phyloP scores from a whole-genome alignment of 2,888 invertebrate genomes.

The Nymphalis polychloros region DNA sequence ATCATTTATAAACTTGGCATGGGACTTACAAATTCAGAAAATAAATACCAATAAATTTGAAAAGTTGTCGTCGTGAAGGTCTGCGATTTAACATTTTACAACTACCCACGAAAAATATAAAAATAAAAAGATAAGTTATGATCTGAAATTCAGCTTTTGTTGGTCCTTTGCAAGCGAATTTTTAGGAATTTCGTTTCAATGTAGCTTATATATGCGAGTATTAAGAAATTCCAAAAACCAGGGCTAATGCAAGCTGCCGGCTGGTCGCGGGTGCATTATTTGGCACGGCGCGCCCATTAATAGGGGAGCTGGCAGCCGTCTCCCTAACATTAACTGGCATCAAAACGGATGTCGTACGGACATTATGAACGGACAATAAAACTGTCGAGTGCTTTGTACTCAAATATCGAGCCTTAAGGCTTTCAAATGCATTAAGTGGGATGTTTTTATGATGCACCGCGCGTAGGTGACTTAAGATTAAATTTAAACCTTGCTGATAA shows the following conservation, averaged over 20 bases:
- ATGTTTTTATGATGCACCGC: constrained; percentile 16
- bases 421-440: constrained; percentile 34
- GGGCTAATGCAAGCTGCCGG: constrained; percentile 58
- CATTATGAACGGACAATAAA: constrained; percentile 77
- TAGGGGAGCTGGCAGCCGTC: constrained; percentile 68
- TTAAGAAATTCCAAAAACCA: constrained; percentile 45
- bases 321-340: constrained; percentile 71
- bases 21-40: constrained; percentile 12
- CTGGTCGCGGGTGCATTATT: constrained; percentile 58
- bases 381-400: constrained; percentile 55
- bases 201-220: constrained; percentile 24
- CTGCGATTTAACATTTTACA: constrained; percentile 11
- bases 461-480: background rate
- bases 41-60: constrained; percentile 23
- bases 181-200: constrained; percentile 22
- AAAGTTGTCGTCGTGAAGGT: constrained; percentile 9
- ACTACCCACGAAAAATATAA: constrained; percentile 7
- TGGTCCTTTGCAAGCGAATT: constrained; percentile 9
- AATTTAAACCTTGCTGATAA: background rate
- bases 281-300: constrained; percentile 72
- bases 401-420: constrained; percentile 41
- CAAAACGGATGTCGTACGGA: constrained; percentile 75
- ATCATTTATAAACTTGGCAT: constrained; percentile 25
- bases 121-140: constrained; percentile 8
- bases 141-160: constrained; percentile 9